Evolutionary conservation across 2,113 vertebrate genomes (phyloP).

Genomic region (Cebus imitator): DNA sequence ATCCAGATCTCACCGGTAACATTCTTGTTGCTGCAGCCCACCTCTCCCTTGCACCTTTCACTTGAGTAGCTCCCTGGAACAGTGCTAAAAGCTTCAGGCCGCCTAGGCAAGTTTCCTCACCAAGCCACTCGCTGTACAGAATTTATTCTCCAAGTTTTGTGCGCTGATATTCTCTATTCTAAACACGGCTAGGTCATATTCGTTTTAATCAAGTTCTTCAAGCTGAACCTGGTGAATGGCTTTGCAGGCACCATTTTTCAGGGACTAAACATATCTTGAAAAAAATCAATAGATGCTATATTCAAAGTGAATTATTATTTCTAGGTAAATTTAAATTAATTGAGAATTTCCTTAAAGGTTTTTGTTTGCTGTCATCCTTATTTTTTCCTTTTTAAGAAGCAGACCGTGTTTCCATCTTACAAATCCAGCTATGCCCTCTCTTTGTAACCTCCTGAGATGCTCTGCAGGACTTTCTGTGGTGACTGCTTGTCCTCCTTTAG

Average conservation of each 20-base stretch:
- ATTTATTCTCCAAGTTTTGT: neutral
- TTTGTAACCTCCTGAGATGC: neutral
- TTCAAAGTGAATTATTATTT: conserved; percentile 7
- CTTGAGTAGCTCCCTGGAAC: neutral
- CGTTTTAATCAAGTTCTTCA: neutral
- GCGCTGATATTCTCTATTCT: neutral
- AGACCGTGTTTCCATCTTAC: neutral
- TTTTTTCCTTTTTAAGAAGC: neutral
- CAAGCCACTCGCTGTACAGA: neutral
- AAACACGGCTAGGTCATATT: neutral
- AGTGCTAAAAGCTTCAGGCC: neutral
- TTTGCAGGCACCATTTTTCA: neutral
- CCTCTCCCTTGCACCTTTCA: neutral
- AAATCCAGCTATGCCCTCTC: neutral
- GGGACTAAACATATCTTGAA: neutral
- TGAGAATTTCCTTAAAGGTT: neutral
- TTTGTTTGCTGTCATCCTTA: conserved; percentile 4
- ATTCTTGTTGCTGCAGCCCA: neutral
- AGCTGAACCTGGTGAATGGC: neutral
- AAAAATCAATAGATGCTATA: neutral
- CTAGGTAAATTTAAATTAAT: conserved; percentile 1
- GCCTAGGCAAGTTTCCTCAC: neutral
- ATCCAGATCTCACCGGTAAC: neutral
- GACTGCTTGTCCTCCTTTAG: neutral
- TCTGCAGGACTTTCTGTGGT: neutral